Evolutionary conservation across 2,113 vertebrate species (phyloP), one percentile per base, ranked within the genome.

Genomic region (Syrmaticus mikado): DNA sequence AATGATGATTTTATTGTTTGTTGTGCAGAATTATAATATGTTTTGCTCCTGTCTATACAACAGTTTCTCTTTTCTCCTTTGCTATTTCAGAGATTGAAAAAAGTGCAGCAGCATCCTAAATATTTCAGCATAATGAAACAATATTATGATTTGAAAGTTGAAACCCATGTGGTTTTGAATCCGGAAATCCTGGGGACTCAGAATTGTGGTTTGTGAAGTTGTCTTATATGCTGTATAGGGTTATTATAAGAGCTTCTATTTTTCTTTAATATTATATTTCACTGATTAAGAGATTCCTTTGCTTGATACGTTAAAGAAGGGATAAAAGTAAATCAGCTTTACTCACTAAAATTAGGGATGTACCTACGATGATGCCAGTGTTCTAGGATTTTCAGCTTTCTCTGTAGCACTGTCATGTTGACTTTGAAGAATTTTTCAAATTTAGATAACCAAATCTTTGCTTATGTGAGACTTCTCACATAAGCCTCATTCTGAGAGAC

Each of bases 111-210:
- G 64, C 40, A 57, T 84, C 43, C 83, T 85, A 93, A 74, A 94
- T 74, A 85, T 82, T 92, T 94, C 82, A 89, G 27, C 72, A 84
- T 84, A 87, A 81, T 79, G 87, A 90, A 96, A 87, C 57, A 93
- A 95, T 90, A 81, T 94, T 92, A 77, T 88, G 73, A 92, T 93
- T 77, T 95, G 90, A 86, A 97, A 96, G 38, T 36, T 83, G 87
- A 96, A 95, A 95, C 92, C 82, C 14, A 2, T 84, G 85, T 91
- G 94, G 85, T 78, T 94, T 95, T 85, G 52, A 91, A 91, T 93
- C 61, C 1, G 2, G 94, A 94, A 94, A 85, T 95, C 82, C 58
- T 78, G 50, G 60, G 48, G 53, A 89, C 34, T 48, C 50, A 85
- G 67, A 91, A 65, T 11, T 90, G 52, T 62, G 64, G 60, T 82